Evolutionary conservation across 2,113 vertebrate species (phyloP).

Genomic region (Sterrhoptilus dennistouni): DNA sequence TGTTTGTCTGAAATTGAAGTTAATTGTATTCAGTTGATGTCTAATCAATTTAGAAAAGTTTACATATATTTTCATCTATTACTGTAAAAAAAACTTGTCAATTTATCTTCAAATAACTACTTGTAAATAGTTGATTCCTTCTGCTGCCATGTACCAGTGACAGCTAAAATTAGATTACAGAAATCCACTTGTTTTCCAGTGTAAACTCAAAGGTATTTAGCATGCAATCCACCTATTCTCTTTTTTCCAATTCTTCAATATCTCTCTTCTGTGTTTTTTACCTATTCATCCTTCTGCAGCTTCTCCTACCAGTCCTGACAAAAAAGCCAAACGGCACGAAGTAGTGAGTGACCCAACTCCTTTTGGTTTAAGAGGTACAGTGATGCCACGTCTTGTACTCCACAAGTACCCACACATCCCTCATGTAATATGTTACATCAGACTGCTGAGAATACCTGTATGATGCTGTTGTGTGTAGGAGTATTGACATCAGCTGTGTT

Average conservation of each 20-base stretch:
- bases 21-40: background rate
- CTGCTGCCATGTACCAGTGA: background rate
- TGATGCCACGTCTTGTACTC: constrained; percentile 32
- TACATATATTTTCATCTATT: background rate
- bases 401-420: background rate
- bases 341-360: constrained; percentile 97
- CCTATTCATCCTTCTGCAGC: constrained; percentile 77
- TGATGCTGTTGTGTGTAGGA: background rate
- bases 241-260: constrained; percentile 45
- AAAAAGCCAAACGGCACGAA: constrained; percentile 93
- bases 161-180: background rate
- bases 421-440: background rate
- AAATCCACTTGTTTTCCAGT: constrained; percentile 33
- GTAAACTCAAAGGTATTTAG: constrained; percentile 62
- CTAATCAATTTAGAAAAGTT: background rate
- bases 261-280: constrained; percentile 64
- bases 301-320: constrained; percentile 92
- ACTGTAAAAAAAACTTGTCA: background rate
- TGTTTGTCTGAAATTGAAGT: background rate
- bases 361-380: constrained; percentile 93
- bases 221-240: constrained; percentile 29
- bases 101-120: background rate
- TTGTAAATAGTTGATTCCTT: background rate
- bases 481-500: background rate
- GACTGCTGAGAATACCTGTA: background rate